Evolutionary conservation across 2,888 invertebrate species (phyloP), one percentile per base, ranked within the genome.

Genomic region (Rhaphigaster nebulosa): DNA sequence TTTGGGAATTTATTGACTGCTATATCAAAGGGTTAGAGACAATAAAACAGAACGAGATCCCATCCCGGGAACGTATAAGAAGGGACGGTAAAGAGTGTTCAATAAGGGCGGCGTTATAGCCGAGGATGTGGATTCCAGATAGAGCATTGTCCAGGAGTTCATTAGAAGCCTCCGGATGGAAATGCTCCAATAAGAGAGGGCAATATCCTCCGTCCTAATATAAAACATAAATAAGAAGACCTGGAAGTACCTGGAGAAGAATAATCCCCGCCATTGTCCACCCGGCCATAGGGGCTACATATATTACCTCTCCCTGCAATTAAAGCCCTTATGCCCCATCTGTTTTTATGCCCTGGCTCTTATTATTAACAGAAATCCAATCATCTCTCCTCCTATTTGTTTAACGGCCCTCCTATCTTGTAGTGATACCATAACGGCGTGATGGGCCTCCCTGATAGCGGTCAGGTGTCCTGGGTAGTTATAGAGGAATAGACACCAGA

Each of bases 151-250:
- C 84, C 84, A 84, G 84, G 84, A 84, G 84, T 84, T 84, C 84
- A 84, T 84, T 84, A 84, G 84, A 84, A 84, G 84, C 8, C 84
- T 23, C n/a, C 45, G 45, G 84, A 90, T 90, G 90, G 90, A 90
- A 84, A 90, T 87, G 90, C 52, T n/a, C 90, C 90, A 90, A 90
- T 90, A 90, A 54, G 90, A 41, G 80, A 50, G n/a, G 54, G 54
- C 60, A 65, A 45, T 87, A 34, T 45, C 60, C 70, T 60, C 88
- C 88, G 76, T 80, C 90, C 91, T 91, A 91, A 91, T 91, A 91
- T 91, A 91, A 91, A 91, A 91, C 91, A 91, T 91, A 91, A 91
- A 91, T 91, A 91, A 91, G 91, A 60, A 84, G 90, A 65, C 50
- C 88, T 87, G 34, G 50, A 90, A 89, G 91, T 91, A 80, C 65